Percentiles rank a stretch among this genome's conserved stretches.
Conservation (phyloP, 2,888 invertebrate species). For the Lucinisca nassula region DNA sequence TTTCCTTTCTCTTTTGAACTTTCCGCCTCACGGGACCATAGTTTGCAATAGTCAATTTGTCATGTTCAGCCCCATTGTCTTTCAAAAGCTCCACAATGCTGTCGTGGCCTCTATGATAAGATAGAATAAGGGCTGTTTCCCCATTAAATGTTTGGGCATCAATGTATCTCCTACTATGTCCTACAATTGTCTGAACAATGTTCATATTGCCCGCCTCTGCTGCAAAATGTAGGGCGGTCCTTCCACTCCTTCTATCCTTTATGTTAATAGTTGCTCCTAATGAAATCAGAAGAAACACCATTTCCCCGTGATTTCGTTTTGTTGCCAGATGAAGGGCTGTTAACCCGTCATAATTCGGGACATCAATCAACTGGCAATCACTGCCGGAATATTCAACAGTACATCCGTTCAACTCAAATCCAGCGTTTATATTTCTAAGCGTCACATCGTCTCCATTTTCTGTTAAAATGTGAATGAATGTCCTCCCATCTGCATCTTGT, state of each 20-base stretch:
- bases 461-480: background rate
- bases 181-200: background rate
- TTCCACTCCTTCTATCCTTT: background rate
- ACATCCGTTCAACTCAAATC: background rate
- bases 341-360: background rate
- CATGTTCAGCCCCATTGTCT: background rate
- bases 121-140: background rate
- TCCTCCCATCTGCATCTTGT: background rate
- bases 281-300: background rate
- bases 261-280: background rate
- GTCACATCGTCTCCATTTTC: background rate
- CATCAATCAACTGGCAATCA: background rate
- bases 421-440: background rate
- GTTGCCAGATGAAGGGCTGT: background rate
- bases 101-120: background rate
- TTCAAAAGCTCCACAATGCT: background rate
- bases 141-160: background rate
- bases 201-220: background rate
- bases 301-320: background rate
- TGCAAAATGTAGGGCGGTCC: background rate
- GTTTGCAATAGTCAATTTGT: background rate
- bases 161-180: background rate
- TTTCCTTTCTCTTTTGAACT: background rate
- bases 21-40: background rate
- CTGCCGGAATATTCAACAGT: background rate